Percentiles rank a stretch among this genome's conserved stretches.
phyloP scores from a whole-genome alignment of 2,888 invertebrate genomes.

The Ormyrus pomaceus region DNA sequence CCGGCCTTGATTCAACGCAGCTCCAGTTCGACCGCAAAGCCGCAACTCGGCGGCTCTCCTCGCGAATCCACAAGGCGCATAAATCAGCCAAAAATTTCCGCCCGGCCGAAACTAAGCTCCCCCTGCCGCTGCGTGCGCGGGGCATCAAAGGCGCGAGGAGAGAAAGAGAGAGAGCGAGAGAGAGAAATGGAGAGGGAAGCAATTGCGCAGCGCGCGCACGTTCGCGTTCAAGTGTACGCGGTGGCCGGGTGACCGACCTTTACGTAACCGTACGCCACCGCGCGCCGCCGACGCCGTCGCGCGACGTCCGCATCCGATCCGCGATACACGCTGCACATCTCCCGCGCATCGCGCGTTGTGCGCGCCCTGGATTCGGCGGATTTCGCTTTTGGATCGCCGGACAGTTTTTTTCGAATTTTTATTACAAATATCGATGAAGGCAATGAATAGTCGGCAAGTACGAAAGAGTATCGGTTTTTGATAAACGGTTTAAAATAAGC shows the following conservation, averaged over 20 bases:
- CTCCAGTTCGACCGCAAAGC: too few relatives aligned
- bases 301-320: conserved; percentile 40
- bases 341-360: neutral
- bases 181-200: conserved; percentile 2
- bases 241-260: conserved; percentile 75
- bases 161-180: conserved; percentile 9
- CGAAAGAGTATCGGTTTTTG: too few relatives aligned
- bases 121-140: neutral
- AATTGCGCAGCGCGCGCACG: neutral
- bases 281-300: conserved; percentile 59
- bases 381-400: too few relatives aligned
- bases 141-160: neutral
- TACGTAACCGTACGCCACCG: conserved; percentile 73
- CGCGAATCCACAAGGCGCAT: too few relatives aligned
- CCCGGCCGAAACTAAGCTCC: neutral
- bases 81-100: too few relatives aligned
- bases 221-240: conserved; percentile 52
- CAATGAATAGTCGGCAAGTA: too few relatives aligned
- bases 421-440: too few relatives aligned
- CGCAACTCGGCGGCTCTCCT: too few relatives aligned
- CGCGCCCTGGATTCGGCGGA: too few relatives aligned
- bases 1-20: too few relatives aligned
- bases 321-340: conserved; percentile 15
- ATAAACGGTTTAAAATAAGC: too few relatives aligned
- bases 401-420: too few relatives aligned